A percentile compares a stretch with the other conserved stretches of the same genome.
These are phyloP conservation scores for Stomorhina lunata DNA, from an alignment of 2,888 invertebrate genomes.

Conservation along the genomic window DNA sequence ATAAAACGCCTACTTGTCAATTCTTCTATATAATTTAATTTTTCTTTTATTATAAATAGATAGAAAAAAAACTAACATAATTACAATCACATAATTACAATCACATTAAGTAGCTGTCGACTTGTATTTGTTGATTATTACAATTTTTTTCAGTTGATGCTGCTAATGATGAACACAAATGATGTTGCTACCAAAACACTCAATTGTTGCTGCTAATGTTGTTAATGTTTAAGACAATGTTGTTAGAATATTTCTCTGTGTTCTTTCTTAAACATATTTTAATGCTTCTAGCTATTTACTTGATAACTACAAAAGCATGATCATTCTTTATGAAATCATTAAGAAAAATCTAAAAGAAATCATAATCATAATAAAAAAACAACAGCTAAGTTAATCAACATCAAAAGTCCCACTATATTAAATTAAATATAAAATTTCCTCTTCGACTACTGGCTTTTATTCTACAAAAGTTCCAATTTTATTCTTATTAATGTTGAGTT, in stretches of 20 bases:
- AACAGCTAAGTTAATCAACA: constrained; percentile 54
- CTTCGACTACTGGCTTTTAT: too few species aligned
- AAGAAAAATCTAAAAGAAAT: too few species aligned
- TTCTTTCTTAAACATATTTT: not conserved
- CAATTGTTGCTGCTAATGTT: not conserved
- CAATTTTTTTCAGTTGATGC: too few species aligned
- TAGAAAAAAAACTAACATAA: constrained; percentile 6
- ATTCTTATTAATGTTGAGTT: not conserved
- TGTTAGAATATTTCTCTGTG: not conserved
- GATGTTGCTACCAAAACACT: not conserved
- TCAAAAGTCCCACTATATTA: constrained; percentile 28
- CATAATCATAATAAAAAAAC: constrained; percentile 30
- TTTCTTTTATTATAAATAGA: not conserved
- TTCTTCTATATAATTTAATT: not conserved
- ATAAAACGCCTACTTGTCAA: constrained; percentile 22
- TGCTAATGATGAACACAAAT: not conserved
- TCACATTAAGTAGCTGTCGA: constrained; percentile 23
- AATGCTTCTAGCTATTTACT: not conserved
- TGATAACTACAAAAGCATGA: constrained; percentile 15
- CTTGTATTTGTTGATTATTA: too few species aligned
- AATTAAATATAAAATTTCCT: too few species aligned
- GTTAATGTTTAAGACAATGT: not conserved
- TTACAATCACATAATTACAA: constrained; percentile 29
- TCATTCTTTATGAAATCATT: constrained; percentile 15
- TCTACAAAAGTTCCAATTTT: constrained; percentile 1